phyloP scores from a whole-genome alignment of 2,113 vertebrate species.

The Reinhardtius hippoglossoides region DNA sequence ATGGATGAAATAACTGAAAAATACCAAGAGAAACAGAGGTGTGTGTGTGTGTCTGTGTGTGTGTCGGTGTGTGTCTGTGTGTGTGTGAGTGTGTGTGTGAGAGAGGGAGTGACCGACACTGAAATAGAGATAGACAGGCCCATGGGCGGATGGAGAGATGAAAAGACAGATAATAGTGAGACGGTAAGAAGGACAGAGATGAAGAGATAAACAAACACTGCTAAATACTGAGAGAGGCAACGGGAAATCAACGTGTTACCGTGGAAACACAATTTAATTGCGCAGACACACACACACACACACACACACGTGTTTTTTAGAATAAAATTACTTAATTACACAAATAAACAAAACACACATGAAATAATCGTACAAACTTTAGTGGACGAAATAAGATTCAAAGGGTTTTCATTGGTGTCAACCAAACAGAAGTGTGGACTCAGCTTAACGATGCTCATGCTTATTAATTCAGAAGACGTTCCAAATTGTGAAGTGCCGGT shows the following conservation, averaged over 20 bases:
- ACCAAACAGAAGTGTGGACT: neutral
- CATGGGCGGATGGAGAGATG: conserved; percentile 28
- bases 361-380: neutral
- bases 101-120: neutral
- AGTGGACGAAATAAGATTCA: neutral
- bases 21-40: neutral
- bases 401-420: no score
- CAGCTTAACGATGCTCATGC: neutral
- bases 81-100: neutral
- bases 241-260: neutral
- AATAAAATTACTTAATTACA: neutral
- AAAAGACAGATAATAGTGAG: conserved; percentile 20
- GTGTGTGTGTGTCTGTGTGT: conserved; percentile 23
- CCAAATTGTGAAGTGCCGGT: no score
- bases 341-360: neutral
- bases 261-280: neutral
- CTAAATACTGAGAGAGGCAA: neutral
- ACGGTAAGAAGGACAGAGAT: conserved; percentile 25
- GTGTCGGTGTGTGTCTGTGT: conserved; percentile 13
- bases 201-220: conserved; percentile 37
- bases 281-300: neutral
- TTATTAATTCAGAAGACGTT: neutral
- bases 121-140: conserved; percentile 26
- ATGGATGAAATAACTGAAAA: conserved; percentile 64
- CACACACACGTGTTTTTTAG: neutral